Conservation (phyloP, 2,113 vertebrate genomes). For the Anhinga anhinga region DNA sequence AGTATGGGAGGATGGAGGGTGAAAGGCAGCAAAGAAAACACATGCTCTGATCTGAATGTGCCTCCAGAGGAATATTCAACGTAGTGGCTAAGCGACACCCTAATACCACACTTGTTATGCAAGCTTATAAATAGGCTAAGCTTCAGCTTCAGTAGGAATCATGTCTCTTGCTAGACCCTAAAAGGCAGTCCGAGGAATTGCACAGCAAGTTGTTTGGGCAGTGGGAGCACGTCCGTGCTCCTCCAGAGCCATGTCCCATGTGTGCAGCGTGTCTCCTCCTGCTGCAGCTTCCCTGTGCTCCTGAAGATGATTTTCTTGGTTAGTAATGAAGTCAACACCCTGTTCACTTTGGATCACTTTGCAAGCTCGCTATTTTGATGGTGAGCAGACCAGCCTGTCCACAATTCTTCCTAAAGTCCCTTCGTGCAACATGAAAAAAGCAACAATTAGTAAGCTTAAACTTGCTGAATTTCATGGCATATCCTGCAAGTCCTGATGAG, state of each 20-base stretch:
- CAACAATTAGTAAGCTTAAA: neutral
- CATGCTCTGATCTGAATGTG: neutral
- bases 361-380: neutral
- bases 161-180: neutral
- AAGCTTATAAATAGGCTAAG: neutral
- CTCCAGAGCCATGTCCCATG: fast-evolving
- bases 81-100: neutral
- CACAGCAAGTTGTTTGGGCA: neutral
- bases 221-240: neutral
- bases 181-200: neutral
- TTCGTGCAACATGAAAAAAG: neutral
- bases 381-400: neutral
- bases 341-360: neutral
- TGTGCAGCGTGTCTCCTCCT: neutral
- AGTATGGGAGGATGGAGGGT: neutral
- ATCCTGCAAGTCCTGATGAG: neutral
- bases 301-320: neutral
- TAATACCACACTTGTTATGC: fast-evolving
- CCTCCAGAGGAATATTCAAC: neutral
- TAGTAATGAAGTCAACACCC: neutral
- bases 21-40: neutral
- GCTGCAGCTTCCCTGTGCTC: neutral
- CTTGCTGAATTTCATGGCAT: neutral
- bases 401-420: neutral
- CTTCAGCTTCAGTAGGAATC: neutral